Conservation (phyloP, 2,797 vertebrate species). For the Platalea minor region DNA sequence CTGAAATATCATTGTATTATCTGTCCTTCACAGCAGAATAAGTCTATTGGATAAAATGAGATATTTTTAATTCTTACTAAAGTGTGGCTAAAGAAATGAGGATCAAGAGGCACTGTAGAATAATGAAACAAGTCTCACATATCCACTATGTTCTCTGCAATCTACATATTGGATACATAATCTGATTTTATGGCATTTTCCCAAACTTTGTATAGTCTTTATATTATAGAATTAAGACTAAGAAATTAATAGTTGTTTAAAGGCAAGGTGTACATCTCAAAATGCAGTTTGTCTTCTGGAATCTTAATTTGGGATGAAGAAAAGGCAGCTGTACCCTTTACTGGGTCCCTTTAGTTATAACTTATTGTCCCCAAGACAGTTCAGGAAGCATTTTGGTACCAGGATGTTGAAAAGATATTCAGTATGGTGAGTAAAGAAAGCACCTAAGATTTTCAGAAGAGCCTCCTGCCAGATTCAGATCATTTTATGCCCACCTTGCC, state of each 20-base stretch:
- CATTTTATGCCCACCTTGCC: not conserved
- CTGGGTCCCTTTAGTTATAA: not conserved
- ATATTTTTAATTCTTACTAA: not conserved
- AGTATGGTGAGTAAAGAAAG: not conserved
- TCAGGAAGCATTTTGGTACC: not conserved
- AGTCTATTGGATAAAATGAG: not conserved
- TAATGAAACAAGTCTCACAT: not conserved
- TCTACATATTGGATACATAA: not conserved
- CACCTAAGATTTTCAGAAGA: not conserved
- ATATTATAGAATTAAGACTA: conserved; percentile 36
- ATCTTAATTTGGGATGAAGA: not conserved
- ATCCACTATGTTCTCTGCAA: conserved; percentile 20
- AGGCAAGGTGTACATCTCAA: conserved; percentile 21
- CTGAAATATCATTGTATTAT: not conserved
- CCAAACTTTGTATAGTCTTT: conserved; percentile 31
- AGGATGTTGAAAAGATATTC: not conserved
- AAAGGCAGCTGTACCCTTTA: not conserved
- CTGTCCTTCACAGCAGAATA: not conserved
- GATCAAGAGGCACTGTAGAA: not conserved
- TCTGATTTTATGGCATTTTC: conserved; percentile 25
- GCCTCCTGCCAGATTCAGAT: not conserved
- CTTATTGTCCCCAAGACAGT: rapidly evolving
- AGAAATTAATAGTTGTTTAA: conserved; percentile 31
- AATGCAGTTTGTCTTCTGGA: not conserved
- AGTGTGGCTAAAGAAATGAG: not conserved